A percentile compares a stretch with the other conserved stretches of the same genome.
Evolutionary conservation across 1,140 invertebrate genomes (phyloP).

Genomic region (Melanaphis sacchari): DNA sequence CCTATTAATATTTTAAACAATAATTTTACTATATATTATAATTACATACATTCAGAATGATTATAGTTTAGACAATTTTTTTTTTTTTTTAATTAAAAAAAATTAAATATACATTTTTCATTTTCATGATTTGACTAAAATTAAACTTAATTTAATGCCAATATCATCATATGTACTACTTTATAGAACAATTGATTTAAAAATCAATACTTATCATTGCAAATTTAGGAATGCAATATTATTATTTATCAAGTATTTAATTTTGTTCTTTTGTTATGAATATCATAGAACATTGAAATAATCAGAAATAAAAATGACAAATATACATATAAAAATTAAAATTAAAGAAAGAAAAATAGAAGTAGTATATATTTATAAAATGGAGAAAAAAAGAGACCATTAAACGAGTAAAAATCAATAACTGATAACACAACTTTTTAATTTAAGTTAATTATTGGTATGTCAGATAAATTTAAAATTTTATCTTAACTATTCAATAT

Average conservation of each 20-base stretch:
- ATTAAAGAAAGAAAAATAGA: neutral
- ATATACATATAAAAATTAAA: slow-evolving; percentile 27
- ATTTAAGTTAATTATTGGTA: neutral
- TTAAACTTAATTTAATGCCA: neutral
- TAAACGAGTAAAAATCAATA: slow-evolving; percentile 31
- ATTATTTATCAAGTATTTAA: neutral
- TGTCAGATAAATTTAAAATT: neutral
- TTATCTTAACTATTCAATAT: slow-evolving; percentile 24
- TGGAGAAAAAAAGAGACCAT: slow-evolving; percentile 54
- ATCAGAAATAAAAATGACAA: neutral
- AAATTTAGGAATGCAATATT: slow-evolving; percentile 15
- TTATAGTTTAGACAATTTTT: neutral
- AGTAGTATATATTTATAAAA: neutral
- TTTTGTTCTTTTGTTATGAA: slow-evolving; percentile 27
- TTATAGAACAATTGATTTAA: neutral
- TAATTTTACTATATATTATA: neutral
- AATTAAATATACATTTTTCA: neutral
- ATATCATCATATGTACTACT: neutral
- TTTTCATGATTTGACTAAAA: neutral
- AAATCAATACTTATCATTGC: neutral
- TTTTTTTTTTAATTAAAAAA: neutral
- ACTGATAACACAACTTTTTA: slow-evolving; percentile 10
- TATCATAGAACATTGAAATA: neutral
- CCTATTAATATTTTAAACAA: neutral
- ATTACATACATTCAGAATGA: neutral